phyloP scores from a whole-genome alignment of 2,888 invertebrate genomes.

The Podabrus alpinus region DNA sequence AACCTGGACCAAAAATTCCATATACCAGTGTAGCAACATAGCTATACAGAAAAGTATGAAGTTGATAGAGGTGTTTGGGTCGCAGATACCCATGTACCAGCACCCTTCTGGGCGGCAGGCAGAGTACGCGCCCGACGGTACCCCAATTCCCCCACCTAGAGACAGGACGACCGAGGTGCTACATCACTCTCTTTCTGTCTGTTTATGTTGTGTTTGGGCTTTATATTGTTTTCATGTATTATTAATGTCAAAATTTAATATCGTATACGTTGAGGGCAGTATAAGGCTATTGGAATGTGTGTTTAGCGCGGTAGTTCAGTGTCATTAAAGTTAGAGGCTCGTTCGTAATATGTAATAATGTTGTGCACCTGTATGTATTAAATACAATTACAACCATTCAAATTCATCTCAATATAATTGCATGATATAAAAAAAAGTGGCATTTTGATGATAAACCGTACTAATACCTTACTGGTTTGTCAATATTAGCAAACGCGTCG shows the following conservation, averaged over 20 bases:
- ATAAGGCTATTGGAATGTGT: slow-evolving; percentile 27
- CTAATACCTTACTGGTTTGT: background rate
- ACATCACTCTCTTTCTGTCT: slow-evolving; percentile 64
- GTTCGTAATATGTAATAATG: slow-evolving; percentile 16
- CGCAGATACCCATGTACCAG: slow-evolving; percentile 67
- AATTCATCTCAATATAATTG: background rate
- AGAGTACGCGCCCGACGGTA: slow-evolving; percentile 56
- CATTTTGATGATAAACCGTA: background rate
- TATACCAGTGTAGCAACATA: slow-evolving; percentile 30
- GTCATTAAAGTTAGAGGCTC: slow-evolving; percentile 26
- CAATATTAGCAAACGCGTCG: background rate
- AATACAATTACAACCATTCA: background rate
- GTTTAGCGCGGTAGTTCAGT: slow-evolving; percentile 30
- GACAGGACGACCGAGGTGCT: slow-evolving; percentile 58
- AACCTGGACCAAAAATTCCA: slow-evolving; percentile 27
- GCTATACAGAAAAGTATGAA: slow-evolving; percentile 28
- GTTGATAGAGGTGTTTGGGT: slow-evolving; percentile 53
- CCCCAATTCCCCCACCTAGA: slow-evolving; percentile 55
- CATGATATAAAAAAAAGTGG: background rate
- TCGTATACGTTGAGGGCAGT: slow-evolving; percentile 10
- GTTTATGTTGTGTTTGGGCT: slow-evolving; percentile 66
- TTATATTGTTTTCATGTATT: slow-evolving; percentile 28
- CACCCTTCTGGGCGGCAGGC: slow-evolving; percentile 61
- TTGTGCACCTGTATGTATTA: slow-evolving; percentile 18
- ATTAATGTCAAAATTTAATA: background rate